Evolutionary conservation across 2,797 vertebrate species (phyloP).

Genomic region (Crenichthys baileyi): DNA sequence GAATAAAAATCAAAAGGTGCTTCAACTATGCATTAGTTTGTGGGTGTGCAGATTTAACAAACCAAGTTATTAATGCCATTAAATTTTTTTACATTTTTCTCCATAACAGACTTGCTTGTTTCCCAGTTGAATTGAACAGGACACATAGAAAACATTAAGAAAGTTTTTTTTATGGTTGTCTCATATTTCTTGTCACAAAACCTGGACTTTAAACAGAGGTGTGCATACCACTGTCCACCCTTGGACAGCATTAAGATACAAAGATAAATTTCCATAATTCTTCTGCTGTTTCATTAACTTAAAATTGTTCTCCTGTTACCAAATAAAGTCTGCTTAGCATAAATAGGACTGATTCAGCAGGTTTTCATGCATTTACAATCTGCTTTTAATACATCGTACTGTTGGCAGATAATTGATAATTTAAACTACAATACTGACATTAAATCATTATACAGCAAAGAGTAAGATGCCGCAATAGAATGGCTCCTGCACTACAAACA

Average conservation of each 20-base stretch:
- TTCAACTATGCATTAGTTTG: not conserved
- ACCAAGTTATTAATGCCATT: not conserved
- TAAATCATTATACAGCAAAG: slow-evolving; percentile 73
- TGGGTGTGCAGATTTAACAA: not conserved
- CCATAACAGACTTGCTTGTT: not conserved
- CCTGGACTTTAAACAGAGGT: not conserved
- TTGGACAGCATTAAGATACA: not conserved
- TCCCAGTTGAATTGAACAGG: not conserved
- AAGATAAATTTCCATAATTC: not conserved
- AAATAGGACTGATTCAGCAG: slow-evolving; percentile 3
- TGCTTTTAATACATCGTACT: slow-evolving; percentile 19
- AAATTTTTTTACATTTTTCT: not conserved
- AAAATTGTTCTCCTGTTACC: not conserved
- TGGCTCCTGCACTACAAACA: slow-evolving; percentile 66
- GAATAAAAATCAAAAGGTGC: not conserved
- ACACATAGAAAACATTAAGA: not conserved
- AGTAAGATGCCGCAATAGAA: slow-evolving; percentile 79
- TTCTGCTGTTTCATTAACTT: not conserved
- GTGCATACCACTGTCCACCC: not conserved
- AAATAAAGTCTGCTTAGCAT: slow-evolving; percentile 2
- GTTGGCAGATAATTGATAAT: slow-evolving; percentile 31
- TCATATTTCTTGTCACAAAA: not conserved
- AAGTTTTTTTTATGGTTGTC: not conserved
- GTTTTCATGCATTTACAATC: slow-evolving; percentile 22
- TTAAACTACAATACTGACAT: slow-evolving; percentile 40